Base-by-base conservation (phyloP, 2,797 vertebrate genomes). In the Lutjanus campechanus region DNA sequence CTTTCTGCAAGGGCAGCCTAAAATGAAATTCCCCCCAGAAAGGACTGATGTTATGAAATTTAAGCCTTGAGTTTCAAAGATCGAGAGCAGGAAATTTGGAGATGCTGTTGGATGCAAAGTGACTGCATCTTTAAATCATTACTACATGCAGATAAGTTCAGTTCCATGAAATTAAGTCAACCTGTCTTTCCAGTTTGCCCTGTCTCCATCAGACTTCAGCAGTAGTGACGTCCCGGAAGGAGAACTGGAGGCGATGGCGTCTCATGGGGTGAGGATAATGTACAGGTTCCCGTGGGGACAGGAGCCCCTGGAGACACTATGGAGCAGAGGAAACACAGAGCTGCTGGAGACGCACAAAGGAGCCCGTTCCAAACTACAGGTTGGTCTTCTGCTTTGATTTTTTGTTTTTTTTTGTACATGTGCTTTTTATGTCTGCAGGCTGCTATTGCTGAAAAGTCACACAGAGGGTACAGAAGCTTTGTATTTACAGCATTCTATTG, bases 221-320 rank as follows among this genome's bases (percentile, higher is more conserved):
- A 95, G 95, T 82, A 93, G 86, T 3, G 96, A 97, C 15, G 93
- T 95, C 43, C 59, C 76, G n/a, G 88, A 85, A 70, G 83, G 91
- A 12, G 95, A 96, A 71, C 89, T 95, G 0, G 78, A 77, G 17
- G 73, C 91, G 70, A 76, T 82, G 0, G 75, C 72, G 0, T 87
- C 89, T n/a, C 92, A 88, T 3, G 94, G 94, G 0, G 81, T 95
- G 55, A 92, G 84, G 83, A 90, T 95, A 53, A 84, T 96, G 25
- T 97, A 95, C 86, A 95, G 47, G 19, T 99, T 99, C 87, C 98
- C 98, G 0, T 99, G 98, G 97, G 98, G 98, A 20, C 93, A 86
- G 50, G 96, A 99, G 92, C 83, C 95, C 4, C 79, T 99, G 89
- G 98, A 99, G 94, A 97, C 94, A 0, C 77, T 99, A 79, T 95